phyloP scores from a whole-genome alignment of 1,140 invertebrate genomes.

The Drosophila trapezifrons region DNA sequence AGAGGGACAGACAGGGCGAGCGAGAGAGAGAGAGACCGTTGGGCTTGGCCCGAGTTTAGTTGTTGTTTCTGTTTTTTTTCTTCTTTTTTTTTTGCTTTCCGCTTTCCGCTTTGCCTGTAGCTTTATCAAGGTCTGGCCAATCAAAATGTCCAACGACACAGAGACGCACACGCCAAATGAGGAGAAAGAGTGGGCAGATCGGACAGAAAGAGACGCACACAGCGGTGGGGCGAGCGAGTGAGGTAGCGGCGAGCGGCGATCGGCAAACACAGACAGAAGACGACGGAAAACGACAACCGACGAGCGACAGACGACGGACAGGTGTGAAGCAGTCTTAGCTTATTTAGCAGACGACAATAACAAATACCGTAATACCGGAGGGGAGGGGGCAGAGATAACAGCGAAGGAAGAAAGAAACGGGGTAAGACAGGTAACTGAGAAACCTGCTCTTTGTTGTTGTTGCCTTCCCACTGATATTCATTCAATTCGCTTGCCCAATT shows the following conservation, averaged over 20 bases:
- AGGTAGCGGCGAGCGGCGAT: constrained; percentile 11
- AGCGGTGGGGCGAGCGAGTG: too few relatives aligned
- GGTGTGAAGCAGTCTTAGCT: constrained; percentile 72
- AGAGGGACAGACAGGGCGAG: constrained; percentile 3
- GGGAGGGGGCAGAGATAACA: constrained; percentile 60
- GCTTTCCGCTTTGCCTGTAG: constrained; percentile 24
- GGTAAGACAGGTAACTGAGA: constrained; percentile 21
- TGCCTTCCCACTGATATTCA: constrained; percentile 58
- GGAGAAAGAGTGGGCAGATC: constrained; percentile 27
- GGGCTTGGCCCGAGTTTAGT: constrained; percentile 44
- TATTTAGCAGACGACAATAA: constrained; percentile 47
- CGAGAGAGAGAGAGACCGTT: constrained; percentile 25
- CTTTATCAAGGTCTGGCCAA: constrained; percentile 80
- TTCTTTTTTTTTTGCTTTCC: constrained; percentile 30
- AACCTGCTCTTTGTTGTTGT: constrained; percentile 59
- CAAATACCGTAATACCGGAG: constrained; percentile 67
- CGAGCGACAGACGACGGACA: constrained; percentile 35
- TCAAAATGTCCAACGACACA: constrained; percentile 71
- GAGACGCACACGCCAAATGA: constrained; percentile 47
- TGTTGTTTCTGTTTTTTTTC: constrained; percentile 23
- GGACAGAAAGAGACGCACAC: constrained; percentile 9
- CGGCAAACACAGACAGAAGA: constrained; percentile 3
- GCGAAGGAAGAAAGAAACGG: constrained; percentile 1
- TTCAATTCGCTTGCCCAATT: constrained; percentile 67
- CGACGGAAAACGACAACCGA: not conserved